These are phyloP conservation scores for Hestina assimilis DNA, from an alignment of 1,140 invertebrate species.

Conservation along the genomic window DNA sequence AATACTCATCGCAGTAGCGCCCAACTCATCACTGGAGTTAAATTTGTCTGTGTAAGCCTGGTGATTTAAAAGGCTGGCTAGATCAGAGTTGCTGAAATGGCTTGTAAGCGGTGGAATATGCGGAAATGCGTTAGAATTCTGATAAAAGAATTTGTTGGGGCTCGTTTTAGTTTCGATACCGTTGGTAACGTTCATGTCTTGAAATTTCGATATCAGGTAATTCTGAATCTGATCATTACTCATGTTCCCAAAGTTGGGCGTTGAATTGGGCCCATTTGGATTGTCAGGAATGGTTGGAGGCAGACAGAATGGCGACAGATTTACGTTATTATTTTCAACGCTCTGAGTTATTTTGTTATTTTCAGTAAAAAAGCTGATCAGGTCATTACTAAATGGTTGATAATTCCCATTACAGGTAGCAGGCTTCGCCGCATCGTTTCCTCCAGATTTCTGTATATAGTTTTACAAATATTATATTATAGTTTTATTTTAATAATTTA, in stretches of 20 bases:
- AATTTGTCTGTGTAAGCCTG: slow-evolving; percentile 39
- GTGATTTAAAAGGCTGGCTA: slow-evolving; percentile 49
- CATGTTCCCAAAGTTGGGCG: slow-evolving; percentile 53
- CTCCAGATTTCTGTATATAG: slow-evolving; percentile 13
- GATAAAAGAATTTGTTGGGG: slow-evolving; percentile 53
- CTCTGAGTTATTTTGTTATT: slow-evolving; percentile 45
- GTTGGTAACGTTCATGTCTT: slow-evolving; percentile 48
- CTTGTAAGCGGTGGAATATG: slow-evolving; percentile 57
- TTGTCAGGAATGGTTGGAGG: slow-evolving; percentile 26
- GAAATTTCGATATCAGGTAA: slow-evolving; percentile 63
- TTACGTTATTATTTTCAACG: slow-evolving; percentile 55
- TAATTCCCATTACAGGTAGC: slow-evolving; percentile 45
- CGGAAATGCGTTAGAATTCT: slow-evolving; percentile 63
- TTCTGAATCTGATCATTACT: slow-evolving; percentile 64
- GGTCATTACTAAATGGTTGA: slow-evolving; percentile 40
- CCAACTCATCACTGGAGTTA: slow-evolving; percentile 39
- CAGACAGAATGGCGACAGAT: slow-evolving; percentile 34
- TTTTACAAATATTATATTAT: neutral
- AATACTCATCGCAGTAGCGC: slow-evolving; percentile 49
- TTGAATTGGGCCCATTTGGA: slow-evolving; percentile 36
- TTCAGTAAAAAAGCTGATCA: slow-evolving; percentile 53
- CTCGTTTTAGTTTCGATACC: slow-evolving; percentile 30
- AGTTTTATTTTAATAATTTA: neutral
- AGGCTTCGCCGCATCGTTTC: slow-evolving; percentile 31
- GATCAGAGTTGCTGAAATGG: slow-evolving; percentile 53